Evolutionary conservation across 2,888 invertebrate species (phyloP).

Genomic region (Scelioninae gen. 2): DNA sequence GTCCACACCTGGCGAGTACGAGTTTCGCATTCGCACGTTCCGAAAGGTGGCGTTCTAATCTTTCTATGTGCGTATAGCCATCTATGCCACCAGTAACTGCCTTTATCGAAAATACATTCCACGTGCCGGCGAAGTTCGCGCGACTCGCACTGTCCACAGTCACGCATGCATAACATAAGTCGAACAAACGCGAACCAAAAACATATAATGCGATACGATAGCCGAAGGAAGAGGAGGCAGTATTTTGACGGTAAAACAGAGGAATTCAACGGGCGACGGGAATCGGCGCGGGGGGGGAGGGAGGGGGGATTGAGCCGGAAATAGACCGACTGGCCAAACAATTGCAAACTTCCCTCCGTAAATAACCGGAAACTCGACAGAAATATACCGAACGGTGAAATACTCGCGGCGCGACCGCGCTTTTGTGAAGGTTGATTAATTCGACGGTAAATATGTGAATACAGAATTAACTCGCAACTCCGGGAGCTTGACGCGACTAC

Average conservation of each 20-base stretch:
- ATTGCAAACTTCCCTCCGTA: slow-evolving; percentile 71
- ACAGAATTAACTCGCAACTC: slow-evolving; percentile 67
- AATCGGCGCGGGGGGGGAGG: slow-evolving; percentile 57
- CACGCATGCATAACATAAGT: slow-evolving; percentile 1
- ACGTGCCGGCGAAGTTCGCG: slow-evolving; percentile 41
- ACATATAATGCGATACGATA: slow-evolving; percentile 49
- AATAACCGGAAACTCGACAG: slow-evolving; percentile 70
- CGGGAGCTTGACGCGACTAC: slow-evolving; percentile 52
- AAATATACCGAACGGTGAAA: slow-evolving; percentile 63
- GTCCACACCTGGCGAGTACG: slow-evolving; percentile 11
- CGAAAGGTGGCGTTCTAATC: slow-evolving; percentile 56
- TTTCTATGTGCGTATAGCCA: slow-evolving; percentile 61
- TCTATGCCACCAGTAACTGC: slow-evolving; percentile 61
- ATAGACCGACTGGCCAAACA: slow-evolving; percentile 71
- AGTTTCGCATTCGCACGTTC: slow-evolving; percentile 25
- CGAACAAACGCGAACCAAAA: slow-evolving; percentile 16
- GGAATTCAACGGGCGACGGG: slow-evolving; percentile 45
- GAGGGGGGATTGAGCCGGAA: slow-evolving; percentile 66
- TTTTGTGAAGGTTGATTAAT: slow-evolving; percentile 69
- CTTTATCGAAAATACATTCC: slow-evolving; percentile 66
- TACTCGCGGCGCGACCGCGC: slow-evolving; percentile 63
- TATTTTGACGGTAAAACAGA: slow-evolving; percentile 49
- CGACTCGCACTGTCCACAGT: slow-evolving; percentile 13
- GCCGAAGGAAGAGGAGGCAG: slow-evolving; percentile 49
- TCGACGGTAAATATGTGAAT: slow-evolving; percentile 68